Evolutionary conservation across 2,113 vertebrate species (phyloP).

Genomic region (Neogale vison): DNA sequence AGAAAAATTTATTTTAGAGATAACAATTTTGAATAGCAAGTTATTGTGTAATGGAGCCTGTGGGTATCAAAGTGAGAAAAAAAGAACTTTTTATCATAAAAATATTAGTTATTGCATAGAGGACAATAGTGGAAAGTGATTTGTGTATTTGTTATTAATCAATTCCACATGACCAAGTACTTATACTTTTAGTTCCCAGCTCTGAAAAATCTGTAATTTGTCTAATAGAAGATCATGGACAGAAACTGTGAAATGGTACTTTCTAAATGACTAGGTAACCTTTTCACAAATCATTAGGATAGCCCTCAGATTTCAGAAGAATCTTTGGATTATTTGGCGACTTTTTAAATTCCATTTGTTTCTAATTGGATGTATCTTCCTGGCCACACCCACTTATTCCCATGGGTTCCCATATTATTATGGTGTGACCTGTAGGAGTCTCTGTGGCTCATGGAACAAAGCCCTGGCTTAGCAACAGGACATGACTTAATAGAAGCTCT

Average conservation of each 20-base stretch:
- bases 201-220: not conserved
- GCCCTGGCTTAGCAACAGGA: not conserved
- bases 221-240: not conserved
- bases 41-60: conserved; percentile 4
- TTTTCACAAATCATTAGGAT: not conserved
- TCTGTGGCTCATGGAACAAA: not conserved
- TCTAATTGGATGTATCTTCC: not conserved
- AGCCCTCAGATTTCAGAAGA: not conserved
- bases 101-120: not conserved
- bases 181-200: not conserved
- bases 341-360: not conserved
- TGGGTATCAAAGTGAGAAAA: not conserved
- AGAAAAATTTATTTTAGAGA: conserved; percentile 42
- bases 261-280: not conserved
- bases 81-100: not conserved
- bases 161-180: not conserved
- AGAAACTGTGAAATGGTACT: not conserved
- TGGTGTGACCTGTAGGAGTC: not conserved
- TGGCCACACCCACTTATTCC: accelerated
- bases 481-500: not conserved
- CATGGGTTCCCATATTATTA: not conserved
- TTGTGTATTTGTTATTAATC: not conserved
- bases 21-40: conserved; percentile 7
- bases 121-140: not conserved
- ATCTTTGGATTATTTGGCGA: not conserved